phyloP scores from a whole-genome alignment of 2,113 vertebrate genomes.

The Forbesichthys agassizii region DNA sequence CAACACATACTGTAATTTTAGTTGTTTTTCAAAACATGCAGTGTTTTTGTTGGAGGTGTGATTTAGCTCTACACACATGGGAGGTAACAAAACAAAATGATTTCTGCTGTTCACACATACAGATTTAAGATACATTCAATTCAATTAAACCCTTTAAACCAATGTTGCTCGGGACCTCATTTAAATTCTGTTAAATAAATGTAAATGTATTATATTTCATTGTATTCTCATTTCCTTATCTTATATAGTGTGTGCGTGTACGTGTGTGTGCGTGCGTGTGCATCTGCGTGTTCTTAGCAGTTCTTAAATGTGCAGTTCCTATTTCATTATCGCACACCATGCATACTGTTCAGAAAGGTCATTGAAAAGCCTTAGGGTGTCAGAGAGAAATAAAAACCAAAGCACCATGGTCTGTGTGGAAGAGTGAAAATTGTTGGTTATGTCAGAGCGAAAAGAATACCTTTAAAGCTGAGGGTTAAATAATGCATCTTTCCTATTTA shows the following conservation, averaged over 20 bases:
- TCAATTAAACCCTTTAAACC: neutral
- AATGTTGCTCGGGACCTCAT: too few relatives aligned
- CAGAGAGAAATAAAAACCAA: slow-evolving; percentile 9
- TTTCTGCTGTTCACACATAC: too few relatives aligned
- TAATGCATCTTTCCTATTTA: slow-evolving; percentile 24
- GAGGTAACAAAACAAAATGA: neutral
- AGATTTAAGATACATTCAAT: neutral
- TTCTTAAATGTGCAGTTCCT: neutral
- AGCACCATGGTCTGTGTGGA: slow-evolving; percentile 13
- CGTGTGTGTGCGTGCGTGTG: too few relatives aligned
- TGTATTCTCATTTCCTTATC: neutral
- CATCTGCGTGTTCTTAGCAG: neutral
- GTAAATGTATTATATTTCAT: neutral
- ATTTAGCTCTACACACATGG: neutral
- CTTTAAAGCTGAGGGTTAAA: slow-evolving; percentile 46
- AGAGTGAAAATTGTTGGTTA: slow-evolving; percentile 32
- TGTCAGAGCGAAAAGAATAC: slow-evolving; percentile 32
- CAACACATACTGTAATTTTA: slow-evolving; percentile 44
- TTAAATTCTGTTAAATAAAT: too few relatives aligned
- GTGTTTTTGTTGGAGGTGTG: neutral
- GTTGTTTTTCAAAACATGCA: slow-evolving; percentile 26
- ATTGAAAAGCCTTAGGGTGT: slow-evolving; percentile 4
- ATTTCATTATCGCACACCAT: neutral
- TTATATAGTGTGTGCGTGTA: neutral
- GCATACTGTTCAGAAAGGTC: slow-evolving; percentile 3